Conservation (phyloP, 2,888 invertebrate species). For the Nemotelus nigrinus region DNA sequence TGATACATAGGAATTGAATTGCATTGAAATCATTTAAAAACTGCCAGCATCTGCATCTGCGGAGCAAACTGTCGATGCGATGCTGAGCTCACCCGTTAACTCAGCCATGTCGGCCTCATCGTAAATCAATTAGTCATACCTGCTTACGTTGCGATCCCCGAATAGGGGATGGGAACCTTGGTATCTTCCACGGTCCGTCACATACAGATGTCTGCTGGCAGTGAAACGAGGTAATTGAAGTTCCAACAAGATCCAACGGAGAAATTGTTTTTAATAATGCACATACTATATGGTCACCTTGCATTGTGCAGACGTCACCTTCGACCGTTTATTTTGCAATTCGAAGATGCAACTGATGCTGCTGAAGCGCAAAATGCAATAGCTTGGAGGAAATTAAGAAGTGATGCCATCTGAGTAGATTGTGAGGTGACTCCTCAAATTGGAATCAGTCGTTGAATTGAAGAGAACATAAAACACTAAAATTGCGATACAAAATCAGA, state of each 20-base stretch:
- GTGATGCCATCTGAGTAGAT: too few relatives aligned
- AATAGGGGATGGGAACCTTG: conserved; percentile 16
- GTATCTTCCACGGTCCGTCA: conserved; percentile 23
- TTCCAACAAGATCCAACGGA: conserved; percentile 23
- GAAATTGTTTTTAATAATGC: conserved; percentile 43
- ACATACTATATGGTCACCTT: conserved; percentile 31
- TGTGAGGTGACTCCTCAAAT: too few relatives aligned
- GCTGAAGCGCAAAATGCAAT: too few relatives aligned
- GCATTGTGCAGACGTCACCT: conserved; percentile 33
- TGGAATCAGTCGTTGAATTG: too few relatives aligned
- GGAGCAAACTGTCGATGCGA: conserved; percentile 3
- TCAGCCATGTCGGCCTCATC: conserved; percentile 35
- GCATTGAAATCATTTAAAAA: conserved; percentile 37
- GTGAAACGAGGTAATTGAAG: conserved; percentile 36
- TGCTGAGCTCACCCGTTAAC: conserved; percentile 17
- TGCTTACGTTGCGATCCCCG: conserved; percentile 14
- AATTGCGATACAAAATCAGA: too few relatives aligned
- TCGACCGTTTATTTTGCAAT: not conserved
- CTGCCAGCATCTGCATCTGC: conserved; percentile 19
- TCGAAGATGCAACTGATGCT: too few relatives aligned
- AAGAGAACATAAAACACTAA: too few relatives aligned
- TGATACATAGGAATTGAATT: not conserved
- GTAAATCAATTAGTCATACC: conserved; percentile 43
- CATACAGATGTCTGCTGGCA: conserved; percentile 22
- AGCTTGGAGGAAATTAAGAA: too few relatives aligned